These are phyloP conservation scores for Chionodraco myersi DNA, from an alignment of 2,113 vertebrate species.

Conservation along the genomic window DNA sequence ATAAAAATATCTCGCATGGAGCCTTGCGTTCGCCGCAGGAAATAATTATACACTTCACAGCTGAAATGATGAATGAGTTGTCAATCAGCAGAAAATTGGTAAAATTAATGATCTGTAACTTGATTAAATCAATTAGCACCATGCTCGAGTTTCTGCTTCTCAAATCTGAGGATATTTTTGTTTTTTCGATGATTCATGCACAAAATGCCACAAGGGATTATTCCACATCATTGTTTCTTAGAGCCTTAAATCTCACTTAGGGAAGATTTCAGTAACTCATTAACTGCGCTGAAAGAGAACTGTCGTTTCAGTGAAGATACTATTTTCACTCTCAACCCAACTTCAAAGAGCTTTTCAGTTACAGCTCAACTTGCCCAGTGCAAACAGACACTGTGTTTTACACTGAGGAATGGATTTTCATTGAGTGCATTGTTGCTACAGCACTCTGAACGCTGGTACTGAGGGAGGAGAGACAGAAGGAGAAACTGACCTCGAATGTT, in stretches of 20 bases:
- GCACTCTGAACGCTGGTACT: conserved; percentile 37
- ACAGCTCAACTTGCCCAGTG: not conserved
- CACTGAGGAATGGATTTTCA: not conserved
- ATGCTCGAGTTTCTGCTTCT: not conserved
- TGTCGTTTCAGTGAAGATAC: conserved; percentile 1
- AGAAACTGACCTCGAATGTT: conserved; percentile 33
- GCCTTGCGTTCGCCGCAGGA: not conserved
- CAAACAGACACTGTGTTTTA: not conserved
- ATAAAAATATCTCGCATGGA: too few relatives aligned
- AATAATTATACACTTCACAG: not conserved
- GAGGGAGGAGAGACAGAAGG: conserved; percentile 10
- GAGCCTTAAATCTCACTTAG: not conserved
- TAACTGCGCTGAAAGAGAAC: not conserved
- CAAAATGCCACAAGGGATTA: not conserved
- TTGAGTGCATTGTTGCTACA: conserved; percentile 16
- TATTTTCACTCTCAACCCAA: conserved; percentile 17
- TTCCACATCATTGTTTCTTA: not conserved
- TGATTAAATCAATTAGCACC: not conserved
- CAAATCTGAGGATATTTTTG: not conserved
- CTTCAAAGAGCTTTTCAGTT: conserved; percentile 26
- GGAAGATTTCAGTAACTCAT: not conserved
- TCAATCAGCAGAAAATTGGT: not conserved
- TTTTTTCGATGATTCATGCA: not conserved
- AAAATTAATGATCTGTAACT: not conserved
- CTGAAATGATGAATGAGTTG: not conserved